Evolutionary conservation across 2,888 invertebrate genomes (phyloP), one percentile per base, ranked within the genome.

Genomic region (Thymelicus acteon): DNA sequence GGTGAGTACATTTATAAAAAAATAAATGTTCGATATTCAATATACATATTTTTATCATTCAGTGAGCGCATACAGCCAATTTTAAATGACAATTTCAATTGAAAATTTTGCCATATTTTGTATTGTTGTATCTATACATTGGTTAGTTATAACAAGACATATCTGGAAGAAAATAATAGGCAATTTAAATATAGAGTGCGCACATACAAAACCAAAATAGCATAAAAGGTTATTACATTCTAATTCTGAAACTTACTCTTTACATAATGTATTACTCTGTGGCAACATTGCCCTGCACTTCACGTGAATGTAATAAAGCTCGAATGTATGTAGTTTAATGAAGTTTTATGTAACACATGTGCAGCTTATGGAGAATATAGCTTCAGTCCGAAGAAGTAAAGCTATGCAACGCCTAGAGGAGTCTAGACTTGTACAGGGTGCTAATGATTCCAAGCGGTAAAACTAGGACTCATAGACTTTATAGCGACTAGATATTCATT

Each of bases 1-100:
- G 97, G 97, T 97, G 93, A 93, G 95, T 71, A n/a, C 10, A 19
- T 40, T 19, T 15, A 15, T 61, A 24, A 19, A 19, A 19, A 40
- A 52, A 48, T 37, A 48, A 31, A 37, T 7, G 0, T 15, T 19
- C 37, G 39, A 12, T 19, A 40, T 13, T 3, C 39, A 19, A 19
- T 19, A 15, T 12, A 10, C n/a, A n/a, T 60, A n/a, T 37, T 40
- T 63, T 31, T 15, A 40, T 40, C 57, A 13, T 19, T 19, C 48
- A 49, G 44, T 24, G n/a, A 64, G 19, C 60, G 70, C 70, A 70
- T 70, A 70, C 70, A 52, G 60, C 40, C 70, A 64, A 40, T 70
- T 70, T 69, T 70, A 52, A 63, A 57, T 62, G 54, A 24, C 6
- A 19, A 13, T 49, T 6, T 49, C 12, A 15, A 49, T 49, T 12